phyloP scores from a whole-genome alignment of 2,113 vertebrate genomes.

The Lipotes vexillifer region DNA sequence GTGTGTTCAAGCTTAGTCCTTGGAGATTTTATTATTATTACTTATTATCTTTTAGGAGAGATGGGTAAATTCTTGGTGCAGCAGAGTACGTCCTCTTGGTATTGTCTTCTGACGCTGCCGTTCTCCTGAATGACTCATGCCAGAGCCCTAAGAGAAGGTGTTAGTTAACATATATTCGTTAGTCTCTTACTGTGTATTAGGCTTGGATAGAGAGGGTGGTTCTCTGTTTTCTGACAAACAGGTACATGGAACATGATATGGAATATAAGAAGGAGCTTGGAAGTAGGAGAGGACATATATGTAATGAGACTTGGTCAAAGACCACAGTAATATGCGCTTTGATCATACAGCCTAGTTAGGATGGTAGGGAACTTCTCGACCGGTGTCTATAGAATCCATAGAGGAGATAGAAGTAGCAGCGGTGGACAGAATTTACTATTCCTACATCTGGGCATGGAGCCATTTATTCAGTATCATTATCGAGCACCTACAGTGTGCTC shows the following conservation, averaged over 20 bases:
- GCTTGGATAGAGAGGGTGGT: neutral
- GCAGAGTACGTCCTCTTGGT: neutral
- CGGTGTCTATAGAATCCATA: neutral
- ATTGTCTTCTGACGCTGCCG: neutral
- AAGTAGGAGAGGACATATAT: neutral
- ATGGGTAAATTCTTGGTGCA: neutral
- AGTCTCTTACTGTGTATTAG: neutral
- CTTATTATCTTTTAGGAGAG: neutral
- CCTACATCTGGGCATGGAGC: neutral
- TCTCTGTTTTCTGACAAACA: neutral
- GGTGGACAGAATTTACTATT: neutral
- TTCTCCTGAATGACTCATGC: neutral
- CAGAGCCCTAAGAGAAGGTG: neutral
- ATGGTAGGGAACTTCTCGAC: neutral
- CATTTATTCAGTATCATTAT: conserved; percentile 5
- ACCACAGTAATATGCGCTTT: neutral
- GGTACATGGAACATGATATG: neutral
- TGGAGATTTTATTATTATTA: neutral
- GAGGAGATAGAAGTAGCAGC: neutral
- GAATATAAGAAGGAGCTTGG: neutral
- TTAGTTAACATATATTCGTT: neutral
- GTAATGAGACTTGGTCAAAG: neutral
- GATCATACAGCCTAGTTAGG: neutral
- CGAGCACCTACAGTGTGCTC: neutral
- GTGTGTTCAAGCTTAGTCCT: neutral